Percentiles rank a stretch among this genome's conserved stretches.
phyloP scores from a whole-genome alignment of 2,797 vertebrate species.

The Darevskia nairensis region DNA sequence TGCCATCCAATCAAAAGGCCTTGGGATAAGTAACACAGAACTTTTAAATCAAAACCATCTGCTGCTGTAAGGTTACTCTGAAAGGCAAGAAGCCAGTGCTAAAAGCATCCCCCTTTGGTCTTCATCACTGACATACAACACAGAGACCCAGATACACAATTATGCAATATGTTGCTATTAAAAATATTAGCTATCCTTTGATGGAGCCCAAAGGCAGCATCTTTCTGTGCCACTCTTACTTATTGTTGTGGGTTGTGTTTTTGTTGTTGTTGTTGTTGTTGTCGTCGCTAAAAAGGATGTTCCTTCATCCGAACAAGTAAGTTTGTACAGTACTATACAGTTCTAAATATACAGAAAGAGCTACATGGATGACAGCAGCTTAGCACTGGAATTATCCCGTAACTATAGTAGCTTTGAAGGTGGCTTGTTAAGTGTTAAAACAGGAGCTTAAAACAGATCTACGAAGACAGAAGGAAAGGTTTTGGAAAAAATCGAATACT shows the following conservation, averaged over 20 bases:
- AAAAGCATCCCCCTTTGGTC: background rate
- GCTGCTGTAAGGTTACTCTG: background rate
- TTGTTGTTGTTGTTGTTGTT: background rate
- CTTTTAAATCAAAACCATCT: background rate
- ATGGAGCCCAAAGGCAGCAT: background rate
- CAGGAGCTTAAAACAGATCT: background rate
- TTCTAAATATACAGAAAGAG: conserved; percentile 22
- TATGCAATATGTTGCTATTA: background rate
- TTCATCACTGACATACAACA: background rate
- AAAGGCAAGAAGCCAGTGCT: background rate
- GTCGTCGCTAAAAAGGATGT: background rate
- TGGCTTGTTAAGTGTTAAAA: conserved; percentile 19
- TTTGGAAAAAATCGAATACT: background rate
- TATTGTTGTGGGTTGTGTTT: background rate
- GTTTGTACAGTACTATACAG: background rate
- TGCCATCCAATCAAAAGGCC: background rate
- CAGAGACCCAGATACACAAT: background rate
- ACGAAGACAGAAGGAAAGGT: background rate
- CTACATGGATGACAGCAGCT: conserved; percentile 37
- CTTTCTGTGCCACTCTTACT: background rate
- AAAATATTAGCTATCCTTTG: background rate
- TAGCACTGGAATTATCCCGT: conserved; percentile 37
- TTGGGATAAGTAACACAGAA: background rate
- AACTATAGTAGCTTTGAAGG: conserved; percentile 48
- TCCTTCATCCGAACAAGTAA: background rate